Evolutionary conservation across 1,140 invertebrate species (phyloP).

Genomic region (Drosophila simulans): DNA sequence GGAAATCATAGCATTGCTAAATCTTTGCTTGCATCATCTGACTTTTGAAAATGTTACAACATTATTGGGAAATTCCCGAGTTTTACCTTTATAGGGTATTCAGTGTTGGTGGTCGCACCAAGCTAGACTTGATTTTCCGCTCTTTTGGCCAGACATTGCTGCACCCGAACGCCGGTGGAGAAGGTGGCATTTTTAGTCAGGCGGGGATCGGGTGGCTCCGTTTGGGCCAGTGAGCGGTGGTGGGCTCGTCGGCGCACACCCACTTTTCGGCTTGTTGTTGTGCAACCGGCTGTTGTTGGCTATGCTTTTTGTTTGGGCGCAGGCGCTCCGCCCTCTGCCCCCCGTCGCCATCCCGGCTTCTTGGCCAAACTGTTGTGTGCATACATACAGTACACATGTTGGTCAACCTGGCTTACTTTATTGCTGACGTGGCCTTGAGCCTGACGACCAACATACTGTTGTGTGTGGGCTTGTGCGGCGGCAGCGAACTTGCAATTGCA

Average conservation of each 20-base stretch:
- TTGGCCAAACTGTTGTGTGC: conserved; percentile 19
- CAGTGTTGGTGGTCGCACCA: not conserved
- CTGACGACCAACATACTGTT: conserved; percentile 6
- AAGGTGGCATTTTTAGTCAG: not conserved
- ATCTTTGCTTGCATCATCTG: too few relatives aligned
- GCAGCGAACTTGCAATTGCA: conserved; percentile 59
- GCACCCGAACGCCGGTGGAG: conserved; percentile 10
- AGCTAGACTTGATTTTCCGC: conserved; percentile 1
- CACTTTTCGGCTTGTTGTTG: conserved; percentile 66
- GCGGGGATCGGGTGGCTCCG: conserved; percentile 1
- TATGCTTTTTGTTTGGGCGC: conserved; percentile 13
- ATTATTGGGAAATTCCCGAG: not conserved
- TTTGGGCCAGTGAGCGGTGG: conserved; percentile 40
- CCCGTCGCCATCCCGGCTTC: not conserved
- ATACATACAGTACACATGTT: conserved; percentile 18
- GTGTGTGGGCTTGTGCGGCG: conserved; percentile 11
- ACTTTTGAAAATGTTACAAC: not conserved
- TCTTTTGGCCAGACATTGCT: conserved; percentile 22
- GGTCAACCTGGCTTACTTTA: conserved; percentile 52
- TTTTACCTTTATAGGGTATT: conserved; percentile 8
- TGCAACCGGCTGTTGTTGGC: conserved; percentile 54
- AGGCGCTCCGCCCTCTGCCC: conserved; percentile 5
- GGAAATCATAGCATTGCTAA: too few relatives aligned
- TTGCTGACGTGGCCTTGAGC: conserved; percentile 60
- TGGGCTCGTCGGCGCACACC: conserved; percentile 74